These are phyloP conservation scores for Cephalopterus ornatus DNA, from an alignment of 2,113 vertebrate species.

Conservation along the genomic window DNA sequence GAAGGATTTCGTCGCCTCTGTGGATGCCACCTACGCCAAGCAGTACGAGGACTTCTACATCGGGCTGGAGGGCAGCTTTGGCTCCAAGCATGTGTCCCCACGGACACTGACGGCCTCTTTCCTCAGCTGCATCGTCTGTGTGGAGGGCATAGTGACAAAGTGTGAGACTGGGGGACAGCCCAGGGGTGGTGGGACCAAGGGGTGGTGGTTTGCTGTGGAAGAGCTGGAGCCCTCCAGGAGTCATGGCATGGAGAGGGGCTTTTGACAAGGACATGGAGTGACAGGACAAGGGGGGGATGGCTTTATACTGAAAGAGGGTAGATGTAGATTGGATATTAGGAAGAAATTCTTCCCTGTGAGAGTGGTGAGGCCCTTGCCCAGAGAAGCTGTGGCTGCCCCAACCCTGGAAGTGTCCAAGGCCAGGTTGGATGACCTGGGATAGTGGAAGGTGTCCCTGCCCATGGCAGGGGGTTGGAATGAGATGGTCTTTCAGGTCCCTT, in stretches of 20 bases:
- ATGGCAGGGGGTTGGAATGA: not conserved
- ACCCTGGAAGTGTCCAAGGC: not conserved
- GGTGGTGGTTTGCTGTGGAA: not conserved
- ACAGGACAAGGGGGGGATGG: not conserved
- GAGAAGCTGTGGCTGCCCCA: not conserved
- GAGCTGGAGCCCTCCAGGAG: not conserved
- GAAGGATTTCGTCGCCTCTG: slow-evolving; percentile 89
- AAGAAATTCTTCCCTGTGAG: not conserved
- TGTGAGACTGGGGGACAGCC: slow-evolving; percentile 74
- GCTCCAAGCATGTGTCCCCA: slow-evolving; percentile 90
- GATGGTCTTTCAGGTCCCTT: not conserved
- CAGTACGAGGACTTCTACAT: slow-evolving; percentile 95
- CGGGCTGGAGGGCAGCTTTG: slow-evolving; percentile 94
- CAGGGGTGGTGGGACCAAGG: not conserved
- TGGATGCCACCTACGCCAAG: slow-evolving; percentile 94
- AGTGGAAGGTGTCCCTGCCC: not conserved
- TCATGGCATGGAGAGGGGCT: fast-evolving
- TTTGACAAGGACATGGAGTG: not conserved
- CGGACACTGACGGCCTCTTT: slow-evolving; percentile 89
- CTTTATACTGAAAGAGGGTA: not conserved
- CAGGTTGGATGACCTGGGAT: fast-evolving
- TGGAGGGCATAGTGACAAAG: slow-evolving; percentile 97
- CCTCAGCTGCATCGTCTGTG: slow-evolving; percentile 91
- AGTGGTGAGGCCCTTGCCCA: fast-evolving
- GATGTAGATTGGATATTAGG: not conserved